phyloP scores from a whole-genome alignment of 2,888 invertebrate species.

The Pseudococcus longispinus region DNA sequence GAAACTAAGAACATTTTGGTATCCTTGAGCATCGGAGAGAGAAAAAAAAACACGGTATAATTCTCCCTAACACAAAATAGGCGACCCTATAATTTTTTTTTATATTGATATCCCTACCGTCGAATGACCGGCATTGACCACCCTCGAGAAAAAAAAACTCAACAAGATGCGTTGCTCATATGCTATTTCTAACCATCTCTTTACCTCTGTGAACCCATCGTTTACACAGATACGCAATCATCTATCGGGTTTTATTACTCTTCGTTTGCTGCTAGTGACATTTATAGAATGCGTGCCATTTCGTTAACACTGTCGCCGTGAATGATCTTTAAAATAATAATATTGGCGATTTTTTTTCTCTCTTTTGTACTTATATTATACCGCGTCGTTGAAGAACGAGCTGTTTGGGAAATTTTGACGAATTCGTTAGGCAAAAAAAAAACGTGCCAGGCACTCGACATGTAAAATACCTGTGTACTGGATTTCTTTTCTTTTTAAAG shows the following conservation, averaged over 20 bases:
- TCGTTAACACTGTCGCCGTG: constrained; percentile 48
- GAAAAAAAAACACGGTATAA: constrained; percentile 42
- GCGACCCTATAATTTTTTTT: constrained; percentile 55
- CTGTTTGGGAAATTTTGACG: background rate
- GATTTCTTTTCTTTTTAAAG: too few relatives aligned
- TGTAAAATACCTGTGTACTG: too few relatives aligned
- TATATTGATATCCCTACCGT: constrained; percentile 42
- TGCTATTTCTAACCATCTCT: constrained; percentile 44
- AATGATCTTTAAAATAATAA: constrained; percentile 37
- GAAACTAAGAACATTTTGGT: constrained; percentile 35
- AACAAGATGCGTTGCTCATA: constrained; percentile 50
- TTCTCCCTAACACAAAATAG: constrained; percentile 48
- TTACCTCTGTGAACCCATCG: constrained; percentile 46
- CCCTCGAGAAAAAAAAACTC: constrained; percentile 47
- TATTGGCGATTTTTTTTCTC: constrained; percentile 23
- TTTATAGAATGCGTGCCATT: constrained; percentile 56
- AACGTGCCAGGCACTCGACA: too few relatives aligned
- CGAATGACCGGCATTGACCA: constrained; percentile 53
- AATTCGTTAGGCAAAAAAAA: background rate
- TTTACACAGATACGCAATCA: constrained; percentile 53
- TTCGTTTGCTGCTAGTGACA: constrained; percentile 53
- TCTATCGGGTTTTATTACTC: constrained; percentile 56
- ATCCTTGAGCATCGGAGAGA: background rate
- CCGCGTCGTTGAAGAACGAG: background rate
- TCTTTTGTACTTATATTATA: too few relatives aligned